These are phyloP conservation scores for Cyphomyrus plagiostoma DNA, from an alignment of 2,113 vertebrate species.

Conservation along the genomic window DNA sequence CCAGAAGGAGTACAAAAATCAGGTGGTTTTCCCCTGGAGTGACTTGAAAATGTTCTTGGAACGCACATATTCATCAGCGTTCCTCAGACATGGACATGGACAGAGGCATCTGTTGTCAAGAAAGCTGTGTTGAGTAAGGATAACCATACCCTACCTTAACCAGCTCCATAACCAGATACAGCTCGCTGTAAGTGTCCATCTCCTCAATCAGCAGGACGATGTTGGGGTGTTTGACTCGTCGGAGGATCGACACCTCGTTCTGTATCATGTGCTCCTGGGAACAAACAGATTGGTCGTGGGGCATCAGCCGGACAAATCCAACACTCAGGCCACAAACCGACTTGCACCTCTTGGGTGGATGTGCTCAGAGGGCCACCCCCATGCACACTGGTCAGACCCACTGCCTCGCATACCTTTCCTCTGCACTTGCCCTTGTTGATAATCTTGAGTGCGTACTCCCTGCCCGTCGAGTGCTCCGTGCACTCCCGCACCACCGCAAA, in stretches of 20 bases:
- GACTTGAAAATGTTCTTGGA: background rate
- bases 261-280: slow-evolving; percentile 95
- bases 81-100: background rate
- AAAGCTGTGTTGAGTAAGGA: background rate
- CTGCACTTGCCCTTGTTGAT: slow-evolving; percentile 96
- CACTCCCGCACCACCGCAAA: slow-evolving; percentile 98
- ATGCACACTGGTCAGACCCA: background rate
- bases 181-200: slow-evolving; percentile 85
- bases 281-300: slow-evolving; percentile 27
- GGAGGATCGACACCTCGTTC: slow-evolving; percentile 91
- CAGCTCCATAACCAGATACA: slow-evolving; percentile 97
- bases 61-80: background rate
- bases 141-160: slow-evolving; percentile 72
- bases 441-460: slow-evolving; percentile 96
- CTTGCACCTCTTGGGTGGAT: background rate
- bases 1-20: background rate
- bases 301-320: background rate
- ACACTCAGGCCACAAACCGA: too few species aligned
- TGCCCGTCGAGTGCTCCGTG: slow-evolving; percentile 88
- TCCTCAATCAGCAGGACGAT: slow-evolving; percentile 95
- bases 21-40: background rate
- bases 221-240: slow-evolving; percentile 94
- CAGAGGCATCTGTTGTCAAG: background rate
- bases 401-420: slow-evolving; percentile 78
- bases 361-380: background rate